Percentiles rank a stretch among this genome's conserved stretches.
Conservation (phyloP, 2,113 vertebrate species). For the Furnarius figulus region DNA sequence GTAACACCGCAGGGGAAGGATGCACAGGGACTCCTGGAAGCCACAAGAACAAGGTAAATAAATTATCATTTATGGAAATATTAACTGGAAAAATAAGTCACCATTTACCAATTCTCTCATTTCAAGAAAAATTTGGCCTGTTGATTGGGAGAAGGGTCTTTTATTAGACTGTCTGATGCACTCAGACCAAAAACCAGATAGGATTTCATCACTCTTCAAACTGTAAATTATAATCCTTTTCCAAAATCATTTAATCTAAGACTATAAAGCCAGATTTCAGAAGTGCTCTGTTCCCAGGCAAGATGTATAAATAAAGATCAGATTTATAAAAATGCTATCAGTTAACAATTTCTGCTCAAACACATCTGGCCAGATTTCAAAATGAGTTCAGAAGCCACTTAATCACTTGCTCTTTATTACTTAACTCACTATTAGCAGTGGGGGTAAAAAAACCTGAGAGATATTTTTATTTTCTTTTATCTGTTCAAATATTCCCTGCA, state of each 20-base stretch:
- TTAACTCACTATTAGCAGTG: slow-evolving; percentile 1
- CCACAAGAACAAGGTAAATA: not conserved
- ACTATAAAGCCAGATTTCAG: slow-evolving; percentile 35
- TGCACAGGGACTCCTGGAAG: not conserved
- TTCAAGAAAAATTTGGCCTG: not conserved
- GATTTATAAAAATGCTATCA: slow-evolving; percentile 17
- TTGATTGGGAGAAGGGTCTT: not conserved
- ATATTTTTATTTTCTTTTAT: slow-evolving; percentile 53
- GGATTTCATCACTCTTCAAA: not conserved
- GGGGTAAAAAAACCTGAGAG: not conserved
- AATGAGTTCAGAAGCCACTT: slow-evolving; percentile 13
- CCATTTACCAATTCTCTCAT: not conserved
- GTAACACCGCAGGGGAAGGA: not conserved
- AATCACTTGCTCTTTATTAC: slow-evolving; percentile 49
- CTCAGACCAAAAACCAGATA: not conserved
- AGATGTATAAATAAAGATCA: slow-evolving; percentile 1
- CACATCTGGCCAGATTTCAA: slow-evolving; percentile 53
- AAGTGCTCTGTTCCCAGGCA: slow-evolving; percentile 15
- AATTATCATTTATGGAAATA: not conserved
- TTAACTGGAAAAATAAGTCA: not conserved
- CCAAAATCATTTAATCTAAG: not conserved
- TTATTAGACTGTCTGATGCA: not conserved
- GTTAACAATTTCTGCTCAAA: not conserved
- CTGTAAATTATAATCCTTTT: not conserved
- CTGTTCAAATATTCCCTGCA: not conserved